Conservation (phyloP, 2,888 invertebrate genomes). For the Chymomyza caudatula region DNA sequence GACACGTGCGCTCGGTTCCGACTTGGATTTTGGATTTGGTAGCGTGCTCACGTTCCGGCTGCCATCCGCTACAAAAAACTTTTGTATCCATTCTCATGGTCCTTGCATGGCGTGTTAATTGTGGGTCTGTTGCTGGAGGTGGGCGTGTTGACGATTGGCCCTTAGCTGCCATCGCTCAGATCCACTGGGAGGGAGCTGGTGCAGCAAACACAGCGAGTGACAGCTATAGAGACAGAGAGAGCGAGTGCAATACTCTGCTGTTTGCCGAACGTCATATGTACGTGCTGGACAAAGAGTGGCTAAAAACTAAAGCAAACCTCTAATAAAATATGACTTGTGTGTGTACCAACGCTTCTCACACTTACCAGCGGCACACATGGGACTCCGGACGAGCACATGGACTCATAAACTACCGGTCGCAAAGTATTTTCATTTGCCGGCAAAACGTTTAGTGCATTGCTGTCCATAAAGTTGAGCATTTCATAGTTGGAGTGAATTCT, state of each 20-base stretch:
- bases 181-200: background rate
- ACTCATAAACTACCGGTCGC: background rate
- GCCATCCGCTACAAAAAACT: constrained; percentile 28
- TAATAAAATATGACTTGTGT: constrained; percentile 53
- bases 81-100: background rate
- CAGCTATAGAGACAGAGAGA: background rate
- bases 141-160: constrained; percentile 26
- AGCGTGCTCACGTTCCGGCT: constrained; percentile 52
- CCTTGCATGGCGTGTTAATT: constrained; percentile 59
- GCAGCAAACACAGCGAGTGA: background rate
- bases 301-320: constrained; percentile 26
- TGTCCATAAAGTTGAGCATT: constrained; percentile 47
- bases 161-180: constrained; percentile 10
- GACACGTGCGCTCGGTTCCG: constrained; percentile 51
- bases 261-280: background rate
- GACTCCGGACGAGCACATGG: background rate
- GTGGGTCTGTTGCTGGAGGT: constrained; percentile 45
- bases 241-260: background rate
- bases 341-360: background rate
- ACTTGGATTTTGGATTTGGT: constrained; percentile 34
- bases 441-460: constrained; percentile 49
- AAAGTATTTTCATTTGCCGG: constrained; percentile 43
- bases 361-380: background rate
- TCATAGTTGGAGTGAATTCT: constrained; percentile 22
- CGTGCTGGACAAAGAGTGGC: background rate